Conservation (phyloP, 1,140 invertebrate genomes). For the Penaeus indicus region DNA sequence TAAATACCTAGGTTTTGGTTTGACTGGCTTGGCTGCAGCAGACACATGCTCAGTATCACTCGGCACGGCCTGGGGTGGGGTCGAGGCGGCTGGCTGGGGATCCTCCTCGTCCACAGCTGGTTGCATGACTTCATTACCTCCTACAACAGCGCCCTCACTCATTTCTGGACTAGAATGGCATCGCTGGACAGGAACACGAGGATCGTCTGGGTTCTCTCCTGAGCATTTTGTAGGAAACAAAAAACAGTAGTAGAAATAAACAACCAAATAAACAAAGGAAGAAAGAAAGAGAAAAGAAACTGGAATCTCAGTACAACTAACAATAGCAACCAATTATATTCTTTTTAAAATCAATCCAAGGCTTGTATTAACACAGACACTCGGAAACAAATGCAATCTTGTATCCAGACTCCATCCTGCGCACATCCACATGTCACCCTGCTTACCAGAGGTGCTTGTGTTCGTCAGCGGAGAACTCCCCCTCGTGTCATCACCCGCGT, state of each 20-base stretch:
- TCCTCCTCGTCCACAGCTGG: neutral
- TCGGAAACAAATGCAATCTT: too few species aligned
- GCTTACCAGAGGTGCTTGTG: slow-evolving; percentile 38
- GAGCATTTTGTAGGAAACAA: neutral
- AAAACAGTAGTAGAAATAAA: neutral
- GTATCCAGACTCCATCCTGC: too few species aligned
- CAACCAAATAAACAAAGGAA: neutral
- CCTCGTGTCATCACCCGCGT: slow-evolving; percentile 49
- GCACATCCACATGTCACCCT: too few species aligned
- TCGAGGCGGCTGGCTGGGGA: neutral
- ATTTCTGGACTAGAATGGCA: slow-evolving; percentile 93
- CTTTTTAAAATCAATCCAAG: too few species aligned
- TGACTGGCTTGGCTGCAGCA: neutral
- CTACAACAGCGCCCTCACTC: slow-evolving; percentile 73
- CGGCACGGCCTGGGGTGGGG: neutral
- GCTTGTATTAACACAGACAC: too few species aligned
- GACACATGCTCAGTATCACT: slow-evolving; percentile 11
- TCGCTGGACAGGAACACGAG: slow-evolving; percentile 76
- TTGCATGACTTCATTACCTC: slow-evolving; percentile 8
- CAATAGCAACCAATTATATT: too few species aligned
- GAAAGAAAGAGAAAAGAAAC: too few species aligned
- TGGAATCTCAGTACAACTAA: too few species aligned
- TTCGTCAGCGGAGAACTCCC: slow-evolving; percentile 49
- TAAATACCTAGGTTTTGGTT: slow-evolving; percentile 35
- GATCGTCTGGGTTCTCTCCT: slow-evolving; percentile 52